phyloP scores from a whole-genome alignment of 2,113 vertebrate species.

The Glaucomys volans region DNA sequence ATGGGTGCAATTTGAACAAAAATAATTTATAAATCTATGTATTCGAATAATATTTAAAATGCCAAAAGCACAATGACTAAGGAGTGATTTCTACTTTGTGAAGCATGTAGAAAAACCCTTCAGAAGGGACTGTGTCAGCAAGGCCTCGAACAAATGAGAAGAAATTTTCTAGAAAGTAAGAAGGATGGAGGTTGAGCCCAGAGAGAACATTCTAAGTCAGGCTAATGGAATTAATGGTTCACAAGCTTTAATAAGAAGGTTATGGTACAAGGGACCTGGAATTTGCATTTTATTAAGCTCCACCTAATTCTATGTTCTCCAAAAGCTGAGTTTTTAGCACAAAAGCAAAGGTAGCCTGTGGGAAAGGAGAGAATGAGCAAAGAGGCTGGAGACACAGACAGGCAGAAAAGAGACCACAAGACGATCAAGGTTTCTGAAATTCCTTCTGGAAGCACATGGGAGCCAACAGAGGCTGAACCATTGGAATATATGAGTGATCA shows the following conservation, averaged over 20 bases:
- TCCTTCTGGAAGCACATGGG: neutral
- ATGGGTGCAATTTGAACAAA: neutral
- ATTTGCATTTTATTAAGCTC: neutral
- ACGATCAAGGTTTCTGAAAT: neutral
- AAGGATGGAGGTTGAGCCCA: neutral
- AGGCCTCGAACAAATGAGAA: neutral
- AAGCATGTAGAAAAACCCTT: neutral
- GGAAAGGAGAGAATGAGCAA: neutral
- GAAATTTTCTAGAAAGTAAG: neutral
- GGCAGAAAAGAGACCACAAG: neutral
- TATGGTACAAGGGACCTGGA: neutral
- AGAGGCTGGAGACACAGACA: neutral
- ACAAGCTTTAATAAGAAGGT: neutral
- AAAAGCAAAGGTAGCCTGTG: neutral
- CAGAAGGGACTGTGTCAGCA: neutral
- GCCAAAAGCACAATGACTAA: neutral
- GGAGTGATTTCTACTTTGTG: neutral
- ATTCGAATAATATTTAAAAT: neutral
- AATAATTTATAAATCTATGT: conserved; percentile 22
- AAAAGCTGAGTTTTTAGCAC: neutral
- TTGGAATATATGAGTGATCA: neutral
- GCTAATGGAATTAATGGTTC: neutral
- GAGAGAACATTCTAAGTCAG: neutral
- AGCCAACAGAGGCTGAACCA: neutral
- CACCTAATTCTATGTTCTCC: neutral